Evolutionary conservation across 53 echinoderm and acorn worm species (phyloP).

Genomic region (Paelopatides confundens): DNA sequence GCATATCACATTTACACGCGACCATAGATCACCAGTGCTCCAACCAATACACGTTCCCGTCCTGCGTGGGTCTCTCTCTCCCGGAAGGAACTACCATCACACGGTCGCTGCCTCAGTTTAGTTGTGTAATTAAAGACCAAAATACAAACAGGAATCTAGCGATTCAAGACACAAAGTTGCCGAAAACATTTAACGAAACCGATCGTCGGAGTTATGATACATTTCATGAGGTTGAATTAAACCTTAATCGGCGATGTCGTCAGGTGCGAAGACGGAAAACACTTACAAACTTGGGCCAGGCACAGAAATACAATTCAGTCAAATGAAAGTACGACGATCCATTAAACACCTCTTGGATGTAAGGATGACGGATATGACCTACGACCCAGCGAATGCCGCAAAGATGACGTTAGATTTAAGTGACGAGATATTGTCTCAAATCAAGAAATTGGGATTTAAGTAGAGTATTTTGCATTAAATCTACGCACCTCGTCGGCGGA

Average conservation of each 20-base stretch:
- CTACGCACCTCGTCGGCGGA: too few species aligned
- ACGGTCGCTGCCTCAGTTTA: background rate
- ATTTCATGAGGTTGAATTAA: background rate
- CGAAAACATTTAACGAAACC: background rate
- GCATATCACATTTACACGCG: background rate
- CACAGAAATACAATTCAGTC: background rate
- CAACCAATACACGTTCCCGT: background rate
- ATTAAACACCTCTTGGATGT: conserved; percentile 19
- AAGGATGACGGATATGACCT: background rate
- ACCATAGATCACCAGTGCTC: background rate
- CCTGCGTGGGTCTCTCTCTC: background rate
- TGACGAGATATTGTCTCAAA: conserved; percentile 5
- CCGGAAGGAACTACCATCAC: too few species aligned
- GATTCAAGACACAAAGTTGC: background rate
- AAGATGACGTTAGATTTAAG: conserved; percentile 21
- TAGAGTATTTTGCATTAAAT: too few species aligned
- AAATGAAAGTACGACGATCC: background rate
- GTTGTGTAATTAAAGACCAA: background rate
- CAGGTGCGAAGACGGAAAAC: conserved; percentile 19
- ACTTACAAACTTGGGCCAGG: conserved; percentile 40
- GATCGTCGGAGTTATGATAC: background rate
- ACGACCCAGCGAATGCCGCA: conserved; percentile 19
- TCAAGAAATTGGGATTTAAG: conserved; percentile 36
- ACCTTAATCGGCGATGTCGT: background rate
- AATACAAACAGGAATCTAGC: background rate